Percentiles rank a stretch among this genome's conserved stretches.
Conservation (phyloP, 2,797 vertebrate genomes). For the Melanotaenia maccullochi region DNA sequence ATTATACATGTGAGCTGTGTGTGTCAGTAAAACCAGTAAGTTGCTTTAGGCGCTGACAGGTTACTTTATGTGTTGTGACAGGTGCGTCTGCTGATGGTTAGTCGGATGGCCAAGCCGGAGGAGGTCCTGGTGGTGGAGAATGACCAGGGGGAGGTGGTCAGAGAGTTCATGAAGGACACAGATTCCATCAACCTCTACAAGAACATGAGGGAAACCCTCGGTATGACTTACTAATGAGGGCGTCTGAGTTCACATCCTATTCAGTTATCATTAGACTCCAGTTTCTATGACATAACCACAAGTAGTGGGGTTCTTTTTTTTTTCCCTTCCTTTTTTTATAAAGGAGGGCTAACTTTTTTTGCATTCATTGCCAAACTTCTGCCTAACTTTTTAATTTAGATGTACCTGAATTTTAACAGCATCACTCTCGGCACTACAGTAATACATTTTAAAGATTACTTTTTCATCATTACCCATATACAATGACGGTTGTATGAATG, state of each 20-base stretch:
- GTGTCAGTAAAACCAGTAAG: not conserved
- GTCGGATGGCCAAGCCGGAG: constrained; percentile 98
- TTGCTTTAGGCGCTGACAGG: constrained; percentile 33
- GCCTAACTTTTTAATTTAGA: too few species aligned
- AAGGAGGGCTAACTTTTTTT: not conserved
- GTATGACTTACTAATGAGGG: constrained; percentile 74
- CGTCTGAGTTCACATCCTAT: not conserved
- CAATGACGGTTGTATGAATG: not conserved
- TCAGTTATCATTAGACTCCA: not conserved
- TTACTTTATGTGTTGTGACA: constrained; percentile 51
- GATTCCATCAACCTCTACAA: constrained; percentile 99
- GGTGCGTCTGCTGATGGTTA: constrained; percentile 98
- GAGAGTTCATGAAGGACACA: constrained; percentile 99
- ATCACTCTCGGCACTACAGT: too few species aligned
- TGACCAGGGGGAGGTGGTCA: constrained; percentile 98
- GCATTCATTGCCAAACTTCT: not conserved
- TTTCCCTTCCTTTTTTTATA: not conserved
- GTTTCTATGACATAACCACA: not conserved
- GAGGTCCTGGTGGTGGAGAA: constrained; percentile 98
- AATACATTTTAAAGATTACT: too few species aligned
- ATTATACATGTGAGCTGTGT: not conserved
- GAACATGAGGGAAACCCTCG: constrained; percentile 98
- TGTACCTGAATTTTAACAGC: too few species aligned
- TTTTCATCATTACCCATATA: not conserved
- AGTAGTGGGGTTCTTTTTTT: not conserved